A percentile compares a stretch with the other conserved stretches of the same genome.
These are phyloP conservation scores for Eilema caniola DNA, from an alignment of 2,888 invertebrate genomes.

Conservation along the genomic window DNA sequence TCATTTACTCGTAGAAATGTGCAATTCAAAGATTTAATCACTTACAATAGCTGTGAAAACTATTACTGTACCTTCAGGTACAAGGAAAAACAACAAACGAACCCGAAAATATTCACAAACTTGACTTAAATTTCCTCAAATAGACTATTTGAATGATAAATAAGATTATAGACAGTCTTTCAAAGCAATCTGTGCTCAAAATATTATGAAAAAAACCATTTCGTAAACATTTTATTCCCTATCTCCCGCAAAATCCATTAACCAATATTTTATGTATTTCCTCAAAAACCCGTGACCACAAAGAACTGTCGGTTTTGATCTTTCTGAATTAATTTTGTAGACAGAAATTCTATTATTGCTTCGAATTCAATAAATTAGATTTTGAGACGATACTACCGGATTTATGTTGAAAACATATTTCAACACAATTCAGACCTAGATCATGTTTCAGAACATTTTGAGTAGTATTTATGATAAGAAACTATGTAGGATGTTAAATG, in stretches of 20 bases:
- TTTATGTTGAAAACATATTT: not conserved
- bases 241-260: not conserved
- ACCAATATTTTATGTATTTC: constrained; percentile 14
- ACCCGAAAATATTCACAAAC: not conserved
- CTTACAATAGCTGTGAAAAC: not conserved
- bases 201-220: not conserved
- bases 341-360: not conserved
- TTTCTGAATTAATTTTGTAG: not conserved
- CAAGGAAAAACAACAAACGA: not conserved
- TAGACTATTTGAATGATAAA: not conserved
- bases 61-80: not conserved
- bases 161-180: not conserved
- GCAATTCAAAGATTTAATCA: not conserved
- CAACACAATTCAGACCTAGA: not conserved
- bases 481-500: too few relatives aligned
- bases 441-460: not conserved
- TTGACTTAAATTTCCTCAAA: not conserved
- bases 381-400: not conserved
- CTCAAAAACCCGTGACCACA: not conserved
- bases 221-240: not conserved
- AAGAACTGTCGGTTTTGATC: not conserved
- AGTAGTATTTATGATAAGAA: not conserved
- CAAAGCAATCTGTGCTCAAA: not conserved
- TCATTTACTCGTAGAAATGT: too few relatives aligned
- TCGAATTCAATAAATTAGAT: constrained; percentile 10